Evolutionary conservation across 2,797 vertebrate species (phyloP).

Genomic region (Spheniscus humboldti): DNA sequence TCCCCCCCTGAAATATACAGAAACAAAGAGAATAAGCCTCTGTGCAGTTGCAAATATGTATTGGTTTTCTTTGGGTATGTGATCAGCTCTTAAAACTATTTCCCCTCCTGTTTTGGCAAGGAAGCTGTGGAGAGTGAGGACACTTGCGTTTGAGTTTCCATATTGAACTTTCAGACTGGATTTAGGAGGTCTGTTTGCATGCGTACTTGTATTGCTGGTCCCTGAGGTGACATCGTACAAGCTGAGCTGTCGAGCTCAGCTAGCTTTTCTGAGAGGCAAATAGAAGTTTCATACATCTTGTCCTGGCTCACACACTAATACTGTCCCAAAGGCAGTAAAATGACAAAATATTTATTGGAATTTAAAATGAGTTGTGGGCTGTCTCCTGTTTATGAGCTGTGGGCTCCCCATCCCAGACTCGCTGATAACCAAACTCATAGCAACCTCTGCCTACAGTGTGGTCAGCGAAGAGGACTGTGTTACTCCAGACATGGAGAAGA

Average conservation of each 20-base stretch:
- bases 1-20: neutral
- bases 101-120: neutral
- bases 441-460: rapidly evolving
- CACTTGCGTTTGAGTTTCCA: neutral
- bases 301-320: neutral
- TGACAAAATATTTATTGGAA: neutral
- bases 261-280: neutral
- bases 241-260: neutral
- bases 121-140: neutral
- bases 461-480: neutral
- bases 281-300: neutral
- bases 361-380: constrained; percentile 1
- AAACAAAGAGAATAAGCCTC: neutral
- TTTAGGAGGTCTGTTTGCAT: neutral
- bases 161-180: neutral
- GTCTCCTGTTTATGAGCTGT: constrained; percentile 13
- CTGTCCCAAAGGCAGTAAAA: neutral
- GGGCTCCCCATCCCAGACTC: neutral
- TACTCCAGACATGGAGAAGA: neutral
- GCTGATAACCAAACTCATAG: neutral
- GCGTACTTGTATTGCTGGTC: neutral
- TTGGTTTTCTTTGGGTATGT: neutral
- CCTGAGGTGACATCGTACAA: neutral
- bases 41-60: neutral
- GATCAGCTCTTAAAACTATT: neutral